Evolutionary conservation across 2,113 vertebrate species (phyloP), one percentile per base, ranked within the genome.

Genomic region (Sigmodon hispidus): DNA sequence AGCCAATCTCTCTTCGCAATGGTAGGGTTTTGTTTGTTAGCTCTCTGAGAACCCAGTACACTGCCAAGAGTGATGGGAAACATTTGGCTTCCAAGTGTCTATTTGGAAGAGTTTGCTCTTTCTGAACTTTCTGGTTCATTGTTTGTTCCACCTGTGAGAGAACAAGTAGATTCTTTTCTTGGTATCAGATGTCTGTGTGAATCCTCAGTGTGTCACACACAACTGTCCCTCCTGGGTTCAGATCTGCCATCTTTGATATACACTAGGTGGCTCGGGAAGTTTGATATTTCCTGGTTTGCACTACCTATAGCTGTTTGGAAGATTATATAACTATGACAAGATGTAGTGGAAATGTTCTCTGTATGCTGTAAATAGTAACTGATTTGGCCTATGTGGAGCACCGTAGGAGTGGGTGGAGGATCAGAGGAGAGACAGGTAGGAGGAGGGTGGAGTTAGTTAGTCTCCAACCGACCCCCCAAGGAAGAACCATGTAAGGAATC

Each of bases 241-340:
- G 43, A 52, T 43, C 59, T 59, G n/a, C 31, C 36, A 22, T 75
- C 43, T 40, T 40, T 19, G 50, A 48, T 13, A 45, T 11, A 24
- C 3, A 7, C 34, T 9, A 7, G 36, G 43, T 36, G 13, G 3
- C 50, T 52, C n/a, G 24, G 59, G 12, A 16, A 88, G 43, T 8
- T 19, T 3, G 26, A 12, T 81, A n/a, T 3, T 9, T 9, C 43
- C 31, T 3, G 3, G 22, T 4, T 43, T 52, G 7, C 0, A 5
- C 26, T 22, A 5, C 15, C 45, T 45, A 2, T 0, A 76, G 61
- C 52, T 43, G 12, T 40, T 50, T 45, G 50, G 86, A 67, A 43
- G 0, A 2, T 36, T 21, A 24, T n/a, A 5, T 52, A 48, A 36
- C 3, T 43, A 43, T 29, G 16, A 21, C 26, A 2, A 31, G 34